A percentile compares a stretch with the other conserved stretches of the same genome.
Evolutionary conservation across 2,113 vertebrate genomes (phyloP).

Genomic region (Myiozetetes cayanensis): DNA sequence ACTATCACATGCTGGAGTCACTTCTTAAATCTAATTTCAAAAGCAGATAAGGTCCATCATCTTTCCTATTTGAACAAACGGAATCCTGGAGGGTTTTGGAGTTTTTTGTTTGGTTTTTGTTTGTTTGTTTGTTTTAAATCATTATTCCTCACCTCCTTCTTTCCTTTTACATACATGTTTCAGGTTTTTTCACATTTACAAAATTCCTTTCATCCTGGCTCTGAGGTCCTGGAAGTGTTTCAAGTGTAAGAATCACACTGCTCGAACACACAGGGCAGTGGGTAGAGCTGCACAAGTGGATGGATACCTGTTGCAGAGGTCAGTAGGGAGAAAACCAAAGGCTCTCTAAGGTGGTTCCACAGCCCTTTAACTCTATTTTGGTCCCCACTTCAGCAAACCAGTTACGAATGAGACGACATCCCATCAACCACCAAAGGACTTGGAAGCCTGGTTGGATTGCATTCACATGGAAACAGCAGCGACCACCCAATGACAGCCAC

Average conservation of each 20-base stretch:
- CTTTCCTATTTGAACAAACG: not conserved
- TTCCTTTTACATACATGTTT: not conserved
- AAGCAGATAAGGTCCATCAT: not conserved
- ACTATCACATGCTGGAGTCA: not conserved
- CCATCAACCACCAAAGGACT: accelerated
- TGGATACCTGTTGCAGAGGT: not conserved
- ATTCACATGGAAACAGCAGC: not conserved
- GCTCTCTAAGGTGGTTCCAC: not conserved
- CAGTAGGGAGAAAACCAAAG: not conserved
- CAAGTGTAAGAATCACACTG: not conserved
- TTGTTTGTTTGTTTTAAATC: not conserved
- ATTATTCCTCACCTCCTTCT: not conserved
- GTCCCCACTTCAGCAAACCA: not conserved
- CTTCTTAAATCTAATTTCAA: not conserved
- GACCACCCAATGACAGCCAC: not conserved
- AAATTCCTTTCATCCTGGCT: not conserved
- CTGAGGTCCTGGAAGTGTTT: not conserved
- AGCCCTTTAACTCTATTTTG: not conserved
- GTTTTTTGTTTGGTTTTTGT: too few species aligned
- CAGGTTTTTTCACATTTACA: not conserved
- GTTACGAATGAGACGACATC: not conserved
- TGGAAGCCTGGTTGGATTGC: not conserved
- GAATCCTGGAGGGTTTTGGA: not conserved
- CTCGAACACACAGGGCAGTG: accelerated
- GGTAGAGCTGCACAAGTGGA: not conserved